A percentile compares a stretch with the other conserved stretches of the same genome.
Evolutionary conservation across 2,888 invertebrate species (phyloP).

Genomic region (Muscina levida): DNA sequence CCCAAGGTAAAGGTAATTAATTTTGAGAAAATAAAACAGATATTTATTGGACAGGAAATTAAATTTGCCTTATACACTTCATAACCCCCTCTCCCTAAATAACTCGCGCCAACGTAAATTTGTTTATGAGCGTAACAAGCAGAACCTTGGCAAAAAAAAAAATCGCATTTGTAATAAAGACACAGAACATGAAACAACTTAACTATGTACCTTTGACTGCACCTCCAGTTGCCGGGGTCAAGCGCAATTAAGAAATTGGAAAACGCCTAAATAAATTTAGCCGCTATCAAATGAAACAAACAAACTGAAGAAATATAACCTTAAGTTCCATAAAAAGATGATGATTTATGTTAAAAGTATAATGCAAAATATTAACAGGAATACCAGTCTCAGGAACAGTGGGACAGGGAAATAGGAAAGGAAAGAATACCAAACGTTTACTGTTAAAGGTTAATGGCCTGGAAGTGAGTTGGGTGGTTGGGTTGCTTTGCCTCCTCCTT

Average conservation of each 20-base stretch:
- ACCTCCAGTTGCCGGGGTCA: not conserved
- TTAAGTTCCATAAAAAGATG: not conserved
- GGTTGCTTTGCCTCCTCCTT: not conserved
- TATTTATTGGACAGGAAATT: not conserved
- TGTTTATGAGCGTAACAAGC: too few relatives aligned
- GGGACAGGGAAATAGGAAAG: not conserved
- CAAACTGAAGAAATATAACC: constrained; percentile 13
- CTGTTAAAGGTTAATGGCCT: not conserved
- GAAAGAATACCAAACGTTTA: not conserved
- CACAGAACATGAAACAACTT: not conserved
- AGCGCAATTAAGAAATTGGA: constrained; percentile 2
- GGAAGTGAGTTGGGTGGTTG: constrained; percentile 7
- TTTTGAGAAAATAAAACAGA: too few relatives aligned
- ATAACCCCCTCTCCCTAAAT: not conserved
- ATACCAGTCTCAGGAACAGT: too few relatives aligned
- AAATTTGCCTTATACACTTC: constrained; percentile 5
- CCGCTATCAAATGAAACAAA: not conserved
- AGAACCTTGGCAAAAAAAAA: not conserved
- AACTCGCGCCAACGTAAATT: too few relatives aligned
- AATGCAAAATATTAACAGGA: constrained; percentile 17
- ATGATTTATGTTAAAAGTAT: constrained; percentile 22
- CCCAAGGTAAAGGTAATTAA: too few relatives aligned
- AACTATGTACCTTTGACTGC: not conserved
- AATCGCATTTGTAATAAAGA: not conserved
- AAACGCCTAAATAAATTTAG: not conserved